phyloP scores from a whole-genome alignment of 2,888 invertebrate genomes.

The Cordilura impudica region DNA sequence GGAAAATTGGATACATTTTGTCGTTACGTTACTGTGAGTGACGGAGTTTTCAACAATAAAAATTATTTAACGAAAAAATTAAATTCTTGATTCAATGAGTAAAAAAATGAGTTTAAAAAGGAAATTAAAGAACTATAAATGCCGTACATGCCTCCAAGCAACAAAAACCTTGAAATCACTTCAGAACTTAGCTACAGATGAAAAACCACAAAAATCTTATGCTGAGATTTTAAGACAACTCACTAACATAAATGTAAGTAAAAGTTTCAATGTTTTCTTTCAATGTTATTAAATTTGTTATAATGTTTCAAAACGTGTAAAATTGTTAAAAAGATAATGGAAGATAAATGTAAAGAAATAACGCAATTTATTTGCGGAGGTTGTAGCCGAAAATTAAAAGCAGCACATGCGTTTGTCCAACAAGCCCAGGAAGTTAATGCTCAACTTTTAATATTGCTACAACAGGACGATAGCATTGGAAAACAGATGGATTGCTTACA shows the following conservation, averaged over 20 bases:
- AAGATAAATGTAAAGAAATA: neutral
- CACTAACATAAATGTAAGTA: conserved; percentile 45
- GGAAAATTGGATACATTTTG: too few species aligned
- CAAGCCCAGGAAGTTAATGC: conserved; percentile 42
- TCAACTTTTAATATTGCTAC: conserved; percentile 28
- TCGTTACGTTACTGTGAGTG: too few species aligned
- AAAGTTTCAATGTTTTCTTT: conserved; percentile 8
- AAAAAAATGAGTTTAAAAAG: conserved; percentile 34
- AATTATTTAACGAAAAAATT: too few species aligned
- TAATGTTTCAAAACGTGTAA: too few species aligned
- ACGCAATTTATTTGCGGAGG: conserved; percentile 29
- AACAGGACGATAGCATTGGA: neutral
- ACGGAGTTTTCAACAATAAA: too few species aligned
- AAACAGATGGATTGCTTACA: conserved; percentile 51
- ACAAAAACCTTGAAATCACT: conserved; percentile 41
- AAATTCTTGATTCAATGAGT: too few species aligned
- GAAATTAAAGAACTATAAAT: conserved; percentile 41
- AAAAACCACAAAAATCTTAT: conserved; percentile 36
- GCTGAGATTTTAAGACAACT: conserved; percentile 49
- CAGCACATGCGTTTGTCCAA: conserved; percentile 34
- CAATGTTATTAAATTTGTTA: too few species aligned
- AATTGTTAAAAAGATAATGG: too few species aligned
- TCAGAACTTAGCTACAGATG: conserved; percentile 38
- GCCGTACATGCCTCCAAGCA: conserved; percentile 52
- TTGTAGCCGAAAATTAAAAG: conserved; percentile 42